Conservation (phyloP, 2,888 invertebrate genomes). For the Epiblema foenella region DNA sequence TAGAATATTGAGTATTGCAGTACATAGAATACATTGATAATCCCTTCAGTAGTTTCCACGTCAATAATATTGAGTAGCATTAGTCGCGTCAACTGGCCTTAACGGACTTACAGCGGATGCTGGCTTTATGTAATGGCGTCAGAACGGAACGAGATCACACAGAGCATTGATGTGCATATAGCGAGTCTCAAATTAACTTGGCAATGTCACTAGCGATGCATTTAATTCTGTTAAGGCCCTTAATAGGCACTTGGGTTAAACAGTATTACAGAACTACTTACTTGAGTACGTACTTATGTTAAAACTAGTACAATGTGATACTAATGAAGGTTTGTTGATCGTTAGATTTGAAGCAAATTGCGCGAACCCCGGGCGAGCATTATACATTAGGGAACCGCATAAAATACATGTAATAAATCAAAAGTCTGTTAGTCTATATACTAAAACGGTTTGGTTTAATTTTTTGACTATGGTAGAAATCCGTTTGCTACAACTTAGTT, state of each 20-base stretch:
- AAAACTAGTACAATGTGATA: no score
- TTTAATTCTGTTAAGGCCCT: not conserved
- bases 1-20: not conserved
- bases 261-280: not conserved
- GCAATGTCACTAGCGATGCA: not conserved
- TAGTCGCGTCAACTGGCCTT: slow-evolving; percentile 29
- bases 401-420: no score
- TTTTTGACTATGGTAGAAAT: no score
- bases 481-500: no score
- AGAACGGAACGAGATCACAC: slow-evolving; percentile 22
- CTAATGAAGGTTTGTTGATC: no score
- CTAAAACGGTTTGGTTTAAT: no score
- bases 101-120: slow-evolving; percentile 17
- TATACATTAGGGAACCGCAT: no score
- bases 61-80: slow-evolving; percentile 25
- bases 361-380: no score
- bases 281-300: no score
- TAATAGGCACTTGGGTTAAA: no score
- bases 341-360: no score
- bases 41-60: slow-evolving; percentile 15
- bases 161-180: slow-evolving; percentile 7
- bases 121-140: slow-evolving; percentile 18
- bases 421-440: no score
- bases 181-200: not conserved
- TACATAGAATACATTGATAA: not conserved